Conservation (phyloP, 2,113 vertebrate genomes). For the Saiga tatarica region DNA sequence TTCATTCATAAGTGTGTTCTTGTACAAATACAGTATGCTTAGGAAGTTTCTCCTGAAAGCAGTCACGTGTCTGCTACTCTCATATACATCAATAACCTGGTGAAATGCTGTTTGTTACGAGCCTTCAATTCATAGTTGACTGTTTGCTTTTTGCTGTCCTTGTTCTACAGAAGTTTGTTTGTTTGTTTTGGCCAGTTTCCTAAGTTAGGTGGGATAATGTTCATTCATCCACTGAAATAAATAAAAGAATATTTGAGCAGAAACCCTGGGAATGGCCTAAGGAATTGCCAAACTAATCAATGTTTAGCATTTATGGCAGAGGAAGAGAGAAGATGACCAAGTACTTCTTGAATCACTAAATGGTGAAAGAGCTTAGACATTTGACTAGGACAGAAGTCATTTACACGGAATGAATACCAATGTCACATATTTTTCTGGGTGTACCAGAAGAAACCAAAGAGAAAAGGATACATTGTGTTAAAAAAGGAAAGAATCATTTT, state of each 20-base stretch:
- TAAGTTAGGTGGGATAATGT: background rate
- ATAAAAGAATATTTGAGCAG: background rate
- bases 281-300: background rate
- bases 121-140: background rate
- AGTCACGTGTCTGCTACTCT: background rate
- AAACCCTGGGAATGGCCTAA: background rate
- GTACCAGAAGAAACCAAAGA: background rate
- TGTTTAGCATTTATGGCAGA: background rate
- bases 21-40: background rate
- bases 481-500: background rate
- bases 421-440: background rate
- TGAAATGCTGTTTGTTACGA: background rate
- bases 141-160: background rate
- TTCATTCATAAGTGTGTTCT: background rate
- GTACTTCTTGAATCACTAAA: background rate
- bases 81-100: background rate
- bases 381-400: slow-evolving; percentile 2
- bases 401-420: background rate
- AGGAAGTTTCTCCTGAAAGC: background rate
- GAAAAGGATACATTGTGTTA: background rate
- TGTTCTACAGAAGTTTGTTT: background rate
- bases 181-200: background rate
- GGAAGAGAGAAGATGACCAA: background rate
- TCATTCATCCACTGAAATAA: background rate
- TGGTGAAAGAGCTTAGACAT: background rate